These are phyloP conservation scores for Trimorus sp. DNA, from an alignment of 2,888 invertebrate genomes.

Conservation along the genomic window DNA sequence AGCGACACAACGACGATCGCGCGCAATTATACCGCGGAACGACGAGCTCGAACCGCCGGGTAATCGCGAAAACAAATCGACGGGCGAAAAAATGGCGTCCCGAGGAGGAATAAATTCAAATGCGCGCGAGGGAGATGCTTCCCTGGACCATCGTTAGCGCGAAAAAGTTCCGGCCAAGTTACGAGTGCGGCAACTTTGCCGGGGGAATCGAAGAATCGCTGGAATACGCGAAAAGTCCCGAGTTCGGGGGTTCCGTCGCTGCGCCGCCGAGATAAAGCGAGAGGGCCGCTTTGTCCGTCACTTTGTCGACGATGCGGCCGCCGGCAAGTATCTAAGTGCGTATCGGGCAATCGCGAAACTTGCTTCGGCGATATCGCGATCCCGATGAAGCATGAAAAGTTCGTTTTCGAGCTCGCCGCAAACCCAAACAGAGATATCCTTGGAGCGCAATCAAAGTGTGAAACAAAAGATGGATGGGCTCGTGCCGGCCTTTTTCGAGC, in stretches of 20 bases:
- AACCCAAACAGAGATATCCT: slow-evolving; percentile 42
- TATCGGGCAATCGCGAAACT: slow-evolving; percentile 54
- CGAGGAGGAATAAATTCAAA: slow-evolving; percentile 42
- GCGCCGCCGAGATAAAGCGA: slow-evolving; percentile 41
- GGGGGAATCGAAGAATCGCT: slow-evolving; percentile 68
- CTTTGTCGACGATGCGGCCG: slow-evolving; percentile 53
- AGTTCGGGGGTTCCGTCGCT: slow-evolving; percentile 40
- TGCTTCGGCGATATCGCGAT: slow-evolving; percentile 48
- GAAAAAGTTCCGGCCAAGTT: slow-evolving; percentile 71
- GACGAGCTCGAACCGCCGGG: neutral
- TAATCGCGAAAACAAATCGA: slow-evolving; percentile 26
- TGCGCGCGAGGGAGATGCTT: slow-evolving; percentile 58
- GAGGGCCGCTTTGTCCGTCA: slow-evolving; percentile 54
- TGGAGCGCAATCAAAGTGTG: slow-evolving; percentile 28
- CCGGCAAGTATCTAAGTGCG: slow-evolving; percentile 49
- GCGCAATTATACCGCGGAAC: too few species aligned
- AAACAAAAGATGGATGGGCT: slow-evolving; percentile 35
- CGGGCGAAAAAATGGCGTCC: slow-evolving; percentile 33
- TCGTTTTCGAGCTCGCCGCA: slow-evolving; percentile 42
- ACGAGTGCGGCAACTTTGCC: slow-evolving; percentile 70
- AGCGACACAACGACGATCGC: too few species aligned
- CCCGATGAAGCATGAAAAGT: slow-evolving; percentile 60
- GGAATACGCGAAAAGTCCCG: slow-evolving; percentile 59
- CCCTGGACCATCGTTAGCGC: slow-evolving; percentile 71
- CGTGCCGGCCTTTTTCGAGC: neutral